A percentile compares a stretch with the other conserved stretches of the same genome.
Conservation (phyloP, 2,888 invertebrate species). For the Trissolcus brochymenae region DNA sequence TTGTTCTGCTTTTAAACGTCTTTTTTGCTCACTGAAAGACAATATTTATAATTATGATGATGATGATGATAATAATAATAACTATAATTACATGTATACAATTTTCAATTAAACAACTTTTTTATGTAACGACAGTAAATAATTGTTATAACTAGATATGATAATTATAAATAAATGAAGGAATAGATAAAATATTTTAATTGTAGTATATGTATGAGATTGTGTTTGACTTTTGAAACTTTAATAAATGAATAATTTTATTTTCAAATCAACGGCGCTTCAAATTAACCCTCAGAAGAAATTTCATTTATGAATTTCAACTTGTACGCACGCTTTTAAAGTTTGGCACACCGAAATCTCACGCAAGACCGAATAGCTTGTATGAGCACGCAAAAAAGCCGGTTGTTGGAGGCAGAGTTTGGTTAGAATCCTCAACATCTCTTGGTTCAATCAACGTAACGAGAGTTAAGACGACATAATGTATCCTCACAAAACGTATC, state of each 20-base stretch:
- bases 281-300: too few species aligned
- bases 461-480: constrained; percentile 1
- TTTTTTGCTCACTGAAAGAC: constrained; percentile 90
- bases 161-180: background rate
- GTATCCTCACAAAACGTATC: constrained; percentile 1
- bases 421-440: constrained; percentile 52
- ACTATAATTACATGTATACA: too few species aligned
- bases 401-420: constrained; percentile 30
- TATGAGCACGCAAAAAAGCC: constrained; percentile 29
- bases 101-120: too few species aligned
- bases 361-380: constrained; percentile 61
- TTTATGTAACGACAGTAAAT: background rate
- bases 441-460: constrained; percentile 9
- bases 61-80: too few species aligned
- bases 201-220: too few species aligned
- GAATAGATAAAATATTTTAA: background rate
- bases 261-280: too few species aligned
- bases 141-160: background rate
- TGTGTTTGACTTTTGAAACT: too few species aligned
- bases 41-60: background rate
- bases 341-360: constrained; percentile 62
- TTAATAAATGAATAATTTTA: too few species aligned
- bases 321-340: constrained; percentile 67
- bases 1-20: constrained; percentile 93
- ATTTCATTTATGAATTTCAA: background rate